Conservation (phyloP, 1,140 invertebrate species). For the Capitella teleta region DNA sequence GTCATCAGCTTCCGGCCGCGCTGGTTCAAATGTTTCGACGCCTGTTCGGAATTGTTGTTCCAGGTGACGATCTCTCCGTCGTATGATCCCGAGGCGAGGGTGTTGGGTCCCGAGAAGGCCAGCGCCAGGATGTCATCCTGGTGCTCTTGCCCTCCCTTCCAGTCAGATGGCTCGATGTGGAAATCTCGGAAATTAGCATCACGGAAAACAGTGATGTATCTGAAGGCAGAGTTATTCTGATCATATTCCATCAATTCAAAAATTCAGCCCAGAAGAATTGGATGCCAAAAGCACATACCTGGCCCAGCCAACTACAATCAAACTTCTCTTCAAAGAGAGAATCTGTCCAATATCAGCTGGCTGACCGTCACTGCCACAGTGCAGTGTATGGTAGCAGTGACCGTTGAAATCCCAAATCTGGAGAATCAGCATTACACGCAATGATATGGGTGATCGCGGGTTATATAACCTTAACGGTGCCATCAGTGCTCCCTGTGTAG, state of each 20-base stretch:
- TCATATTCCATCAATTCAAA: background rate
- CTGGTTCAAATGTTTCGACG: slow-evolving; percentile 23
- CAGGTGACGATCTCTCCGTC: slow-evolving; percentile 68
- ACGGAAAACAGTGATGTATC: slow-evolving; percentile 34
- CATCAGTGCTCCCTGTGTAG: slow-evolving; percentile 36
- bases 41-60: slow-evolving; percentile 43
- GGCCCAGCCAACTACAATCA: slow-evolving; percentile 36
- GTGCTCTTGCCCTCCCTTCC: slow-evolving; percentile 47
- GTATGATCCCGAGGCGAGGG: slow-evolving; percentile 55
- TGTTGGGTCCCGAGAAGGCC: slow-evolving; percentile 46
- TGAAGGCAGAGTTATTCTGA: slow-evolving; percentile 15
- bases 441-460: background rate
- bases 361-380: slow-evolving; percentile 30
- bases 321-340: slow-evolving; percentile 31
- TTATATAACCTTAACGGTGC: slow-evolving; percentile 33
- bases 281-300: slow-evolving; percentile 21
- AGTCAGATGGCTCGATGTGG: slow-evolving; percentile 32
- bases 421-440: background rate
- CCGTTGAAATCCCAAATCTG: slow-evolving; percentile 44
- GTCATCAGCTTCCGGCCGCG: slow-evolving; percentile 15
- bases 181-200: slow-evolving; percentile 27
- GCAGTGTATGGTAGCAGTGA: slow-evolving; percentile 34
- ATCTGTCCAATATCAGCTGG: slow-evolving; percentile 38
- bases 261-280: background rate
- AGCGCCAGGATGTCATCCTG: slow-evolving; percentile 59